Evolutionary conservation across 1,140 invertebrate genomes (phyloP).

Genomic region (Tribolium castaneum): DNA sequence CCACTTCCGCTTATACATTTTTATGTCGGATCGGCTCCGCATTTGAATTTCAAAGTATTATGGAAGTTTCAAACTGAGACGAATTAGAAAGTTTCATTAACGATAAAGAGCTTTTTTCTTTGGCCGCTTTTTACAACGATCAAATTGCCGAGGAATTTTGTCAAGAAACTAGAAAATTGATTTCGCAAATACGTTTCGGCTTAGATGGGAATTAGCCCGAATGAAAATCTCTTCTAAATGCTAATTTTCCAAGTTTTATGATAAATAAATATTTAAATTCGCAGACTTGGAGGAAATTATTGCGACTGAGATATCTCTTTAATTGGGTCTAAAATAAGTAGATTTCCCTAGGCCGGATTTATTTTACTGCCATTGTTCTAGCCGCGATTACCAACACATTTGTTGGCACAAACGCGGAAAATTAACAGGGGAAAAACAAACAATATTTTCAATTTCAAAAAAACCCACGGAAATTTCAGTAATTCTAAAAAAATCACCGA

Average conservation of each 20-base stretch:
- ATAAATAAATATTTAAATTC: slow-evolving; percentile 37
- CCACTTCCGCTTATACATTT: slow-evolving; percentile 45
- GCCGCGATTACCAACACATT: too few relatives aligned
- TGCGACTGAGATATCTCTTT: slow-evolving; percentile 19
- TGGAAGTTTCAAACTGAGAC: background rate
- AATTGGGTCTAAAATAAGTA: slow-evolving; percentile 20
- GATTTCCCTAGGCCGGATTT: background rate
- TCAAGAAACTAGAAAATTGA: slow-evolving; percentile 41
- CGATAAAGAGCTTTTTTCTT: background rate
- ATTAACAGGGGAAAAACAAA: too few relatives aligned
- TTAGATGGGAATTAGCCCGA: slow-evolving; percentile 21
- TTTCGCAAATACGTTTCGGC: slow-evolving; percentile 41
- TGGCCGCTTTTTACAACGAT: background rate
- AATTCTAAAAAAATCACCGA: too few relatives aligned
- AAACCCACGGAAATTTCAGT: too few relatives aligned
- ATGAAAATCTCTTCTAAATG: slow-evolving; percentile 43
- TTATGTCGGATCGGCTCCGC: slow-evolving; percentile 13
- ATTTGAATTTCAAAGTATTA: slow-evolving; percentile 41
- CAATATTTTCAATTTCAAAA: too few relatives aligned
- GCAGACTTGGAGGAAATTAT: background rate
- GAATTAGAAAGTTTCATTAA: slow-evolving; percentile 40
- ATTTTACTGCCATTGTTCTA: background rate
- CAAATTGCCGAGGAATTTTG: slow-evolving; percentile 1
- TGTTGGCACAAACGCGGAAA: too few relatives aligned
- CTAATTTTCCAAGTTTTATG: slow-evolving; percentile 43